A percentile compares a stretch with the other conserved stretches of the same genome.
phyloP scores from a whole-genome alignment of 1,140 invertebrate genomes.

The Teleogryllus occipitalis region DNA sequence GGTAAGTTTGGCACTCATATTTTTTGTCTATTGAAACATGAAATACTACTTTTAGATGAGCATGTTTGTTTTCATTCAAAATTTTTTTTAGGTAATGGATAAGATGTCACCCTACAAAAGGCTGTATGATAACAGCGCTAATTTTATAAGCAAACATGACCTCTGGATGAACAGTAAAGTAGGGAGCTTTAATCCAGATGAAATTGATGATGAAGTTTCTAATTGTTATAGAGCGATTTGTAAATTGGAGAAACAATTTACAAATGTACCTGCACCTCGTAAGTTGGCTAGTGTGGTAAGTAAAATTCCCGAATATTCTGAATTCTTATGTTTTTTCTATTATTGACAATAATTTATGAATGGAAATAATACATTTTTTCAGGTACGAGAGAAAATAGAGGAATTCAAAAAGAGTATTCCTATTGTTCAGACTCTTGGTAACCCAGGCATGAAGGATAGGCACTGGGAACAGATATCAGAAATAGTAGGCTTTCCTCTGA shows the following conservation, averaged over 20 bases:
- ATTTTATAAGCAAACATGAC: conserved; percentile 76
- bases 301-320: not conserved
- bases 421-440: conserved; percentile 84
- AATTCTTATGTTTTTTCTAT: not conserved
- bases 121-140: conserved; percentile 78
- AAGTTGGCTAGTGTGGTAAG: conserved; percentile 54
- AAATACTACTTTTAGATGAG: no score
- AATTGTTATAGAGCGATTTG: conserved; percentile 73
- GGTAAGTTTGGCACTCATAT: conserved; percentile 31
- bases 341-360: not conserved
- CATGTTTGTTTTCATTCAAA: not conserved
- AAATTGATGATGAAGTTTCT: conserved; percentile 74
- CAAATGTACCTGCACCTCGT: conserved; percentile 53
- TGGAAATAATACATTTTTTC: not conserved
- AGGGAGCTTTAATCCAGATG: conserved; percentile 76
- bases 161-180: conserved; percentile 77
- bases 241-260: conserved; percentile 82
- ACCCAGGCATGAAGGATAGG: conserved; percentile 83
- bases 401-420: conserved; percentile 85
- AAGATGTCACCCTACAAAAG: conserved; percentile 76
- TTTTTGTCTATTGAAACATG: no score
- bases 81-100: conserved; percentile 42
- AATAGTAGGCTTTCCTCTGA: conserved; percentile 87
- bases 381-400: conserved; percentile 68
- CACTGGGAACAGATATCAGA: conserved; percentile 97